Conservation (phyloP, 92 coral and sea anemone species). For the Muricea muricata region DNA sequence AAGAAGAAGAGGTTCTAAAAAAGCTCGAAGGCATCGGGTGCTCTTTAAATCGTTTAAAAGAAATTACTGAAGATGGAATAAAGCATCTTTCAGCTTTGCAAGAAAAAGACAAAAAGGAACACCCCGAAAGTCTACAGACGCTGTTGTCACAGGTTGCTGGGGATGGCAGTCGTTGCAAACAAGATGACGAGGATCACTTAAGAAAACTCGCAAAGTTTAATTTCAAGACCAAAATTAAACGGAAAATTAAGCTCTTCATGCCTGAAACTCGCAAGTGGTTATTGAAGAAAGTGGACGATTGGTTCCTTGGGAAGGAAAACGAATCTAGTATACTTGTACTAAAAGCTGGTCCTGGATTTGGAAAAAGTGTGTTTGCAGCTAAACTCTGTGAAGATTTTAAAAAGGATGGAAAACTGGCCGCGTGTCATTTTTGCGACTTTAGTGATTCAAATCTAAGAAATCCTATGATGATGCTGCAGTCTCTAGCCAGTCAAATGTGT, state of each 20-base stretch:
- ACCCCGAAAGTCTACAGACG: too few species aligned
- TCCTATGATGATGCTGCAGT: constrained; percentile 67
- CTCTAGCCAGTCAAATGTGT: constrained; percentile 72
- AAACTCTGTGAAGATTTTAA: not conserved
- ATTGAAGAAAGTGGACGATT: too few species aligned
- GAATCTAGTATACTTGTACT: not conserved
- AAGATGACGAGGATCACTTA: not conserved
- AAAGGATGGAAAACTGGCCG: not conserved
- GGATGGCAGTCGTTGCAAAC: too few species aligned
- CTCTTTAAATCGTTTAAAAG: not conserved
- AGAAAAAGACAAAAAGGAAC: too few species aligned
- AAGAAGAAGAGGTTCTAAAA: too few species aligned
- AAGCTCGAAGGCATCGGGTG: not conserved
- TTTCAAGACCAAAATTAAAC: not conserved
- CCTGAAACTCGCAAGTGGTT: not conserved
- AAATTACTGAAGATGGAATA: not conserved
- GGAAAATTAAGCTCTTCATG: not conserved
- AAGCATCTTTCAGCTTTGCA: not conserved
- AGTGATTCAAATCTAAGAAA: constrained; percentile 59
- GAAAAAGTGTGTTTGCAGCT: constrained; percentile 11
- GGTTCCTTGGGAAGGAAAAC: not conserved
- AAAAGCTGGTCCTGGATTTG: not conserved
- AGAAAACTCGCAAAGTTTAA: not conserved
- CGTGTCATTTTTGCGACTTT: constrained; percentile 65
- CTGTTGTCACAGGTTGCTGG: too few species aligned